Evolutionary conservation across 2,888 invertebrate species (phyloP).

Genomic region (Tribolium freemani): DNA sequence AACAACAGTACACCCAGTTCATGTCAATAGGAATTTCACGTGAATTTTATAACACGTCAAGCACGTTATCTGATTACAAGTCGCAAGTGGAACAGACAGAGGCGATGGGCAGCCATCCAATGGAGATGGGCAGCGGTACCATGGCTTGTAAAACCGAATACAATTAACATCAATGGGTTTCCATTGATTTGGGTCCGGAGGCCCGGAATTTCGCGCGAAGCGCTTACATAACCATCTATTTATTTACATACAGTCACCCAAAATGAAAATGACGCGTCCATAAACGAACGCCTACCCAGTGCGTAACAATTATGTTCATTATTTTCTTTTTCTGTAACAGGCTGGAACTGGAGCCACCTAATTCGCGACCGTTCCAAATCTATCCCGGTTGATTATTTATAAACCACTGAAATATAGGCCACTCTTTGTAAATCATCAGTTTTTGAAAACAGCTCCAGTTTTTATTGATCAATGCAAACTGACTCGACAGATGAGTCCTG

Average conservation of each 20-base stretch:
- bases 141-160: constrained; percentile 19
- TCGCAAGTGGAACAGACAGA: constrained; percentile 11
- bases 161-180: constrained; percentile 16
- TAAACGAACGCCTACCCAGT: too few species aligned
- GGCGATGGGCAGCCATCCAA: background rate
- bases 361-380: constrained; percentile 21
- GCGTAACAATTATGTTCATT: constrained; percentile 9
- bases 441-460: too few species aligned
- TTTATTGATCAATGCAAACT: too few species aligned
- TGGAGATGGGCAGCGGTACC: constrained; percentile 12
- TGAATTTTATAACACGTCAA: constrained; percentile 44
- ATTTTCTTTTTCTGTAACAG: constrained; percentile 19
- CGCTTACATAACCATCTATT: background rate
- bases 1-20: constrained; percentile 43
- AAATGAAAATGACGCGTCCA: too few species aligned
- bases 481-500: too few species aligned
- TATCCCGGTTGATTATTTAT: constrained; percentile 23
- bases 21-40: constrained; percentile 45
- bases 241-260: too few species aligned
- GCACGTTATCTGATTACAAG: constrained; percentile 25
- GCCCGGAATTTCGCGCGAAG: background rate
- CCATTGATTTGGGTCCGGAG: background rate
- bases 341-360: constrained; percentile 12
- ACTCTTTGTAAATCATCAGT: background rate
- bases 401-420: constrained; percentile 13